Evolutionary conservation across 2,888 invertebrate genomes (phyloP).

Genomic region (Metacarcinus magister): DNA sequence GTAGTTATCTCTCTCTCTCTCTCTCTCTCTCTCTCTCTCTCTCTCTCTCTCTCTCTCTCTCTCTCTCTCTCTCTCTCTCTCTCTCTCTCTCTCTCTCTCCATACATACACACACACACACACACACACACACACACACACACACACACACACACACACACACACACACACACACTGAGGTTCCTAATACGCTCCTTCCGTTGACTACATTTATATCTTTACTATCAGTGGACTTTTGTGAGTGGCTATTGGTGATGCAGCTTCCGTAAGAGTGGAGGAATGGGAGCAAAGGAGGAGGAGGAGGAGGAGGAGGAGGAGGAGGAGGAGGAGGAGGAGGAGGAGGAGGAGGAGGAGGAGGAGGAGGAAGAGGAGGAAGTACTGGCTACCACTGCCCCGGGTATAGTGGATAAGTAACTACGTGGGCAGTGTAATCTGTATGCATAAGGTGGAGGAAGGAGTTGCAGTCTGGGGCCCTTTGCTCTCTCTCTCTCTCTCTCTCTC

Average conservation of each 20-base stretch:
- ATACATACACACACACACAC: not conserved
- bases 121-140: constrained; percentile 38
- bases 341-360: not conserved
- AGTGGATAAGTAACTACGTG: not conserved
- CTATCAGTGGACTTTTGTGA: not conserved
- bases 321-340: constrained; percentile 12
- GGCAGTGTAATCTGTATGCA: constrained; percentile 44
- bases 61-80: too few relatives aligned
- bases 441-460: not conserved
- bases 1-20: not conserved
- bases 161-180: not conserved
- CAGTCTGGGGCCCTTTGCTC: not conserved
- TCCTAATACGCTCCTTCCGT: not conserved
- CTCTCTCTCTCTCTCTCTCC: not conserved
- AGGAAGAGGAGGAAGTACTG: not conserved
- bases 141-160: constrained; percentile 57
- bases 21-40: too few relatives aligned
- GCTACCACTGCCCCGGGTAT: not conserved
- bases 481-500: constrained; percentile 39
- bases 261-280: not conserved
- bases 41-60: too few relatives aligned
- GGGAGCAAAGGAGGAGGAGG: not conserved
- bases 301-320: constrained; percentile 38
- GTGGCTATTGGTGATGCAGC: not conserved
- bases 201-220: not conserved